Evolutionary conservation across 2,113 vertebrate genomes (phyloP), one percentile per base, ranked within the genome.

Genomic region (Mesitornis unicolor): DNA sequence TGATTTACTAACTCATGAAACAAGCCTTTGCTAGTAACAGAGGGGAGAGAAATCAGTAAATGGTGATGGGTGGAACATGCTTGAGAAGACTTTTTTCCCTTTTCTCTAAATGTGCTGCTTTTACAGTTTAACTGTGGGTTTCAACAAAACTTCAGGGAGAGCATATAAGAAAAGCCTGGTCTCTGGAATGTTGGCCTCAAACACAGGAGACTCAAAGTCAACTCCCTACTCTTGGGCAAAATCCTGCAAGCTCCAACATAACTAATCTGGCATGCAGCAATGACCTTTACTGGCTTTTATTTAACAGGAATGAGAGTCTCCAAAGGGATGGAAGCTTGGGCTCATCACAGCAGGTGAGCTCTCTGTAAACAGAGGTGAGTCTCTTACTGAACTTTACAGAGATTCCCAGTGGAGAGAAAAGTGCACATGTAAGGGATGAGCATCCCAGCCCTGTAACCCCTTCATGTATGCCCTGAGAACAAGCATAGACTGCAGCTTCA

Each of bases 371-470:
- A 91, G 22, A 56, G 43, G 33, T 2, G 4, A 60, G 73, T 13
- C 79, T 95, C 65, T 33, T n/a, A 0, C 90, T 97, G 95, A 97
- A 96, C 97, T 97, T 97, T 97, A 82, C 96, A 50, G 81, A 97
- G 76, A 1, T 20, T 90, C 83, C 90, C 95, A 2, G 48, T 0
- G 26, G 87, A 76, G 45, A 78, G 3, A 5, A 11, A 9, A 14
- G 35, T 0, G 26, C 4, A 0, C 12, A 11, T 8, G 60, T 17
- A 19, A 5, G 88, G 68, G 56, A 51, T 25, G 56, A 89, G 64
- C 71, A 48, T 12, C 83, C 74, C 2, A 9, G 69, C 56, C 60
- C 88, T 45, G 93, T 93, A 95, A 97, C 95, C 93, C 96, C 85
- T 94, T 95, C 85, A 0, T 70, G 67, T 20, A 0, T 7, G 33